phyloP scores from a whole-genome alignment of 1,140 invertebrate species.

The Drosophila littoralis region DNA sequence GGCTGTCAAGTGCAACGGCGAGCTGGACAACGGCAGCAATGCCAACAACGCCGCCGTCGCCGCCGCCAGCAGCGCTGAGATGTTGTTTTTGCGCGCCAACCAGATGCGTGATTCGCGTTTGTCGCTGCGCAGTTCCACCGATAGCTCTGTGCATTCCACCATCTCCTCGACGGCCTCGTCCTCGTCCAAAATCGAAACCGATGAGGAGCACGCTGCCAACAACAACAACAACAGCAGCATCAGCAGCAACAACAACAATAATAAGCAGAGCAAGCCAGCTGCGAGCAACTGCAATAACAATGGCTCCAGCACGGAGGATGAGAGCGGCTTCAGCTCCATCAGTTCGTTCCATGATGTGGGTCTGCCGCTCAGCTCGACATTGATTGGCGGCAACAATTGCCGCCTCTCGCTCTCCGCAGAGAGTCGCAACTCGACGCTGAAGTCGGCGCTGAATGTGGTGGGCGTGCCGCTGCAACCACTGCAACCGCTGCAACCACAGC shows the following conservation, averaged over 20 bases:
- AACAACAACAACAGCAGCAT: slow-evolving; percentile 26
- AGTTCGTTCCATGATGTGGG: slow-evolving; percentile 92
- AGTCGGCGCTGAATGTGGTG: slow-evolving; percentile 65
- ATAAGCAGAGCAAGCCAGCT: slow-evolving; percentile 32
- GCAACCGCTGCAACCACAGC: slow-evolving; percentile 26
- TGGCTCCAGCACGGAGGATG: slow-evolving; percentile 87
- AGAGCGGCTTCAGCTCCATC: slow-evolving; percentile 93
- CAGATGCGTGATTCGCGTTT: slow-evolving; percentile 78
- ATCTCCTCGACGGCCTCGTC: slow-evolving; percentile 77
- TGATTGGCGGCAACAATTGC: slow-evolving; percentile 54
- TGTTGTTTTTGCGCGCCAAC: slow-evolving; percentile 76
- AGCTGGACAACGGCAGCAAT: background rate
- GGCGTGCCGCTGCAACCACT: slow-evolving; percentile 61
- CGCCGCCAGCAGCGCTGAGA: slow-evolving; percentile 55
- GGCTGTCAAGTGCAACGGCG: slow-evolving; percentile 20
- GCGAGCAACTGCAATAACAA: slow-evolving; percentile 41
- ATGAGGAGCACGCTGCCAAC: slow-evolving; percentile 63
- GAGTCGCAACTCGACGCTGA: slow-evolving; percentile 77
- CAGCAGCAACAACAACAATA: slow-evolving; percentile 18
- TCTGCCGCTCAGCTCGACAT: slow-evolving; percentile 85
- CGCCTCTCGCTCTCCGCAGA: slow-evolving; percentile 60
- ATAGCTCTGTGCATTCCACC: slow-evolving; percentile 84
- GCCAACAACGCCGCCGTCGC: slow-evolving; percentile 30
- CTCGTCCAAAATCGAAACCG: slow-evolving; percentile 80
- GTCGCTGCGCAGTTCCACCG: slow-evolving; percentile 81